Evolutionary conservation across 2,888 invertebrate species (phyloP).

Genomic region (Chrysolina oricalcia): DNA sequence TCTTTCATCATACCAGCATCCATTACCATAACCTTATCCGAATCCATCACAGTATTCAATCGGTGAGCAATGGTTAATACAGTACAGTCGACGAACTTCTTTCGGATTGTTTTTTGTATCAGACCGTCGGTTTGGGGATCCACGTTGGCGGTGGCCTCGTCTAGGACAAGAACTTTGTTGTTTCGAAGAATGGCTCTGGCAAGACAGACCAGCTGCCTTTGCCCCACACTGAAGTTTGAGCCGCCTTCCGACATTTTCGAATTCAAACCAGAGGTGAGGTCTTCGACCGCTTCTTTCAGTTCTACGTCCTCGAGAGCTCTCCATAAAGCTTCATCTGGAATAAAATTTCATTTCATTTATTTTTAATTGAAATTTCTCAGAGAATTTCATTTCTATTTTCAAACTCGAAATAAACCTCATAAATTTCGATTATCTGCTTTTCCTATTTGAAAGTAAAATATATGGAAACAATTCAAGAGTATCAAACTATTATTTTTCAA

Average conservation of each 20-base stretch:
- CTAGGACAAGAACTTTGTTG: conserved; percentile 66
- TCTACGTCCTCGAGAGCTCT: conserved; percentile 87
- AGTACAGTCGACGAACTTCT: conserved; percentile 83
- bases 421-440: no score
- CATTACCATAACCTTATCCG: conserved; percentile 86
- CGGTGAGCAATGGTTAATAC: conserved; percentile 90
- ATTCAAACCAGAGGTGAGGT: conserved; percentile 72
- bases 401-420: no score
- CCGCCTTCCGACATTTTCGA: conserved; percentile 77
- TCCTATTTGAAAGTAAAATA: no score
- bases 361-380: neutral
- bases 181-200: conserved; percentile 77
- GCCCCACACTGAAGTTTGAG: conserved; percentile 70
- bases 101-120: conserved; percentile 84
- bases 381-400: neutral
- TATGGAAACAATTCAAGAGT: no score
- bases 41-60: conserved; percentile 90
- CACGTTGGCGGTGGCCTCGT: conserved; percentile 89
- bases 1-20: conserved; percentile 85
- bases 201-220: conserved; percentile 81
- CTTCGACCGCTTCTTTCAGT: conserved; percentile 77
- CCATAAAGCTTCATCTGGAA: conserved; percentile 82
- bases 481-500: no score
- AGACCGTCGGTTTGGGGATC: conserved; percentile 85
- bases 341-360: neutral